Evolutionary conservation across 2,888 invertebrate species (phyloP), one percentile per base, ranked within the genome.

Genomic region (Eumacrocentrus americanus): DNA sequence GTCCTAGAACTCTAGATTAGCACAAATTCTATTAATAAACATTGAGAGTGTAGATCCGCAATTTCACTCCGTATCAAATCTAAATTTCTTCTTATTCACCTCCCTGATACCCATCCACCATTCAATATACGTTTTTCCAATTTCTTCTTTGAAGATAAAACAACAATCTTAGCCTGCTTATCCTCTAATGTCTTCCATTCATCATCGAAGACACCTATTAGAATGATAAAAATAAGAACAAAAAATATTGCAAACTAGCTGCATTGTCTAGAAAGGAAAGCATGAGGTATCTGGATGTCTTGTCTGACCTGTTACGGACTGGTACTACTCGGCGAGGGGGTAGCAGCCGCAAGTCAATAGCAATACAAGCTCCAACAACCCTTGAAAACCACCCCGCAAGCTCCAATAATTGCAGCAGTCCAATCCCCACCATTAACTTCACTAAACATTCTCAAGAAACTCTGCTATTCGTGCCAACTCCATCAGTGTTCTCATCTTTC

Each of bases 1-100:
- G 74, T 76, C 70, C 68, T 77, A 77, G 76, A 69, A 61, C 64
- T 75, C 37, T 60, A 77, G 76, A 71, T 64, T 74, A 76, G 71
- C 53, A 53, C 67, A 63, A 70, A 75, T 72, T 76, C 70, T 63
- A 75, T 69, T 72, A 77, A 77, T 76, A 76, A 76, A 76, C 64
- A 67, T 70, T 70, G 71, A 75, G 69, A 72, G 63, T 65, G 63
- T 74, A 78, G 74, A 70, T 69, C 65, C 66, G 69, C 65, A 70
- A 70, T 67, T 68, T 68, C 65, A 69, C 65, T 65, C 40, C 55
- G 40, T 58, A 47, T 46, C 55, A 25, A 37, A 60, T 42, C 53
- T n/a, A n/a, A n/a, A n/a, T n/a, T n/a, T n/a, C n/a, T n/a, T n/a
- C n/a, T n/a, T n/a, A 29, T 29, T 29, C 4, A 29, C 9, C 9